phyloP scores from a whole-genome alignment of 1,140 invertebrate genomes.

The Drosophila ambigua region DNA sequence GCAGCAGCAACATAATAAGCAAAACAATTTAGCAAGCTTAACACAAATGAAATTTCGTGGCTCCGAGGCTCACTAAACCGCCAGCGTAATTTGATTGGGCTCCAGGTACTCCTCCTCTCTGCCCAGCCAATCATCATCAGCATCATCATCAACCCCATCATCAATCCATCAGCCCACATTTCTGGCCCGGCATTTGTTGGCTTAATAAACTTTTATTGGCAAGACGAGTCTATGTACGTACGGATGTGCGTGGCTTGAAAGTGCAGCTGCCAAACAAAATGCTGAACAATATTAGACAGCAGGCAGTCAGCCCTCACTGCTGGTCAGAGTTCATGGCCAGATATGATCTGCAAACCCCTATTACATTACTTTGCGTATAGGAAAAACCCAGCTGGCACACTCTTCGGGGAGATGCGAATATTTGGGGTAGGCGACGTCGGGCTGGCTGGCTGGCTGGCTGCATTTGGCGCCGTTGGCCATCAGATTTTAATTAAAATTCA shows the following conservation, averaged over 20 bases:
- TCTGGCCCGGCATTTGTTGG: constrained; percentile 17
- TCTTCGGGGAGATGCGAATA: constrained; percentile 12
- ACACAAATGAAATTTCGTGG: constrained; percentile 72
- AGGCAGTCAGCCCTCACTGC: constrained; percentile 9
- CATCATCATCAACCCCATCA: background rate
- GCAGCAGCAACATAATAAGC: constrained; percentile 64
- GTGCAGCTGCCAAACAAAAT: constrained; percentile 46
- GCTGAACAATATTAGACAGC: constrained; percentile 39
- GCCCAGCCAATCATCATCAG: too few relatives aligned
- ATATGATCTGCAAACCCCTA: background rate
- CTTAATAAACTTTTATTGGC: constrained; percentile 57
- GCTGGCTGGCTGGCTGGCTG: constrained; percentile 3
- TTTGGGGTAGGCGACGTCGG: constrained; percentile 29
- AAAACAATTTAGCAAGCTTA: constrained; percentile 78
- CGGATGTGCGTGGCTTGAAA: constrained; percentile 38
- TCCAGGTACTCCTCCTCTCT: background rate
- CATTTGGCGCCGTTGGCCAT: constrained; percentile 52
- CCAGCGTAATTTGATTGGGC: constrained; percentile 51
- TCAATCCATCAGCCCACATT: constrained; percentile 11
- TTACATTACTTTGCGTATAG: background rate
- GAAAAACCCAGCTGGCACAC: background rate
- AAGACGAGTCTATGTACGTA: background rate
- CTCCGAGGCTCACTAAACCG: constrained; percentile 11
- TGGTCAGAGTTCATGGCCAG: constrained; percentile 6
- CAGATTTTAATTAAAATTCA: constrained; percentile 75